Evolutionary conservation across 2,888 invertebrate genomes (phyloP).

Genomic region (Bombylius major): DNA sequence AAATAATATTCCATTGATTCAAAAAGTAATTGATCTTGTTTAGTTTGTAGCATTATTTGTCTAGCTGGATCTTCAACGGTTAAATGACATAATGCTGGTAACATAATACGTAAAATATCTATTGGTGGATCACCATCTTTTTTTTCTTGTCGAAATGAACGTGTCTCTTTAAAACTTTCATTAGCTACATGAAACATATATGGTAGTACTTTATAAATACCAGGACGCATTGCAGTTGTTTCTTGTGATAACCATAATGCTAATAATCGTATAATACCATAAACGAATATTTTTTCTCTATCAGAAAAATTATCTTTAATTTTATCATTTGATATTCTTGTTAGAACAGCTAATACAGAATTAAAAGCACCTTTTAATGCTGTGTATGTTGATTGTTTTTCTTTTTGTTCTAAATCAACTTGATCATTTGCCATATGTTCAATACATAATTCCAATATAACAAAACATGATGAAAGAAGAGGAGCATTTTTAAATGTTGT

Average conservation of each 20-base stretch:
- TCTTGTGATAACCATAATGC: slow-evolving; percentile 88
- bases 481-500: slow-evolving; percentile 64
- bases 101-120: slow-evolving; percentile 66
- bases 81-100: slow-evolving; percentile 83
- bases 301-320: slow-evolving; percentile 53
- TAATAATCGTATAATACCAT: slow-evolving; percentile 70
- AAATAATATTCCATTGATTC: slow-evolving; percentile 74
- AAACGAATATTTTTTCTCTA: slow-evolving; percentile 65
- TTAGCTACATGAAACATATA: slow-evolving; percentile 68
- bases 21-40: slow-evolving; percentile 68
- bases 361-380: slow-evolving; percentile 81
- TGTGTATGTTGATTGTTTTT: slow-evolving; percentile 80
- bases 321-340: slow-evolving; percentile 61
- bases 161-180: slow-evolving; percentile 65
- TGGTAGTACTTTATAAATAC: slow-evolving; percentile 68
- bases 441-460: slow-evolving; percentile 66
- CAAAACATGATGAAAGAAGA: slow-evolving; percentile 69
- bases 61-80: slow-evolving; percentile 83
- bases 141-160: slow-evolving; percentile 55
- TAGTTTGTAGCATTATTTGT: slow-evolving; percentile 59
- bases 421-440: slow-evolving; percentile 69
- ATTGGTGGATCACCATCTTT: slow-evolving; percentile 43
- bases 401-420: slow-evolving; percentile 75
- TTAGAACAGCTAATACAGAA: slow-evolving; percentile 61
- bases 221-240: slow-evolving; percentile 73